These are phyloP conservation scores for Rhinichthys klamathensis DNA, from an alignment of 2,113 vertebrate genomes.

Conservation along the genomic window DNA sequence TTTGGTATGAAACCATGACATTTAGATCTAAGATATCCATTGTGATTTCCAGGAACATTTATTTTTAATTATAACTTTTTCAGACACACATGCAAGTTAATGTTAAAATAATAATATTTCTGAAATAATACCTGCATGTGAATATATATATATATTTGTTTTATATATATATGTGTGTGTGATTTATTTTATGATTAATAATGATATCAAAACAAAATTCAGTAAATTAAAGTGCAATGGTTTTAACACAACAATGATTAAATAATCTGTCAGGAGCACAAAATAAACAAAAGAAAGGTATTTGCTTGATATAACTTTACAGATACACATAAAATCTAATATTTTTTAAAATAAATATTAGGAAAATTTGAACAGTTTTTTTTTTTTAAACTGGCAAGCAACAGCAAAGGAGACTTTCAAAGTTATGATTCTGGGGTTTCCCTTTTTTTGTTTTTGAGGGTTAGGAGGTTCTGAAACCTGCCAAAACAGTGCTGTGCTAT, in stretches of 20 bases:
- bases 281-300: no score
- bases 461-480: not conserved
- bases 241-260: not conserved
- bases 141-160: not conserved
- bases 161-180: no score
- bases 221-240: not conserved
- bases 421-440: not conserved
- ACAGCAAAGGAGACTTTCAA: not conserved
- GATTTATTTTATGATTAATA: no score
- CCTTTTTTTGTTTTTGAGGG: not conserved
- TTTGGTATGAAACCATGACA: slow-evolving; percentile 83
- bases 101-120: slow-evolving; percentile 2
- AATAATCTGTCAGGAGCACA: no score
- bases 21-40: slow-evolving; percentile 81
- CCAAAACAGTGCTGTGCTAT: not conserved
- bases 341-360: no score
- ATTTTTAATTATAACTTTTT: slow-evolving; percentile 62
- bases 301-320: no score
- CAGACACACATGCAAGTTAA: slow-evolving; percentile 33
- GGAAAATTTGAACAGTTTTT: no score
- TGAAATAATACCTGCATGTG: slow-evolving; percentile 46
- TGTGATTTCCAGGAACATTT: slow-evolving; percentile 74
- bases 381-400: not conserved
- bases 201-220: not conserved
- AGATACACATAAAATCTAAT: no score